Evolutionary conservation across 2,113 vertebrate species (phyloP), one percentile per base, ranked within the genome.

Genomic region (Pterocles burchelli): DNA sequence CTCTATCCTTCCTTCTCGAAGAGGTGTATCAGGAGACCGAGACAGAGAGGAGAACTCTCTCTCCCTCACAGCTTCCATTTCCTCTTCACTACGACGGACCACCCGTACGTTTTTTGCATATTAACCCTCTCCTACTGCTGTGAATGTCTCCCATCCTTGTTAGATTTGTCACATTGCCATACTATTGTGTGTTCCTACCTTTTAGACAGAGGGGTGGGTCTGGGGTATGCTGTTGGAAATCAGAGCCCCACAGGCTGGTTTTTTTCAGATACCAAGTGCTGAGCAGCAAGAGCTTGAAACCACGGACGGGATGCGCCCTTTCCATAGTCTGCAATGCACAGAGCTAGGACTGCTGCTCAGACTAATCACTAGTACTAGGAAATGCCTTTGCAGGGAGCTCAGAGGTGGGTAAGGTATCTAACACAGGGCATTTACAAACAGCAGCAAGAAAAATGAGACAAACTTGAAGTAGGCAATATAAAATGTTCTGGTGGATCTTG

Each of bases 21-120:
- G 98, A 51, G 97, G 98, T 11, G 73, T 97, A 0, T 98, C 99
- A 36, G 98, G 98, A 55, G 99, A 99, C 46, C 97, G 98, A 1
- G 99, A 99, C 93, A 93, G 98, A 86, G 99, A 99, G 55, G 99
- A 99, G 92, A 99, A 98, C 85, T 99, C 99, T 67, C 98, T 99
- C 84, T 99, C 99, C 89, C 98, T 99, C 96, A 99, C 99, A 89
- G 97, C 99, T 76, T 99, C 99, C 11, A 98, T 99, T 15, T 99
- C 99, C 68, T 99, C 99, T 5, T 99, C 99, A 90, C 98, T 98
- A n/a, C 98, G 99, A 93, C 98, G 99, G 93, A 99, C 99, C 63
- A 99, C 99, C 49, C 98, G 99, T 99, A 98, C 85, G 99, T 97
- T 79, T 67, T 81, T 71, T 86, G 17, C 46, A 4, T 55, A 11